phyloP scores from a whole-genome alignment of 2,113 vertebrate genomes.

The human region DNA sequence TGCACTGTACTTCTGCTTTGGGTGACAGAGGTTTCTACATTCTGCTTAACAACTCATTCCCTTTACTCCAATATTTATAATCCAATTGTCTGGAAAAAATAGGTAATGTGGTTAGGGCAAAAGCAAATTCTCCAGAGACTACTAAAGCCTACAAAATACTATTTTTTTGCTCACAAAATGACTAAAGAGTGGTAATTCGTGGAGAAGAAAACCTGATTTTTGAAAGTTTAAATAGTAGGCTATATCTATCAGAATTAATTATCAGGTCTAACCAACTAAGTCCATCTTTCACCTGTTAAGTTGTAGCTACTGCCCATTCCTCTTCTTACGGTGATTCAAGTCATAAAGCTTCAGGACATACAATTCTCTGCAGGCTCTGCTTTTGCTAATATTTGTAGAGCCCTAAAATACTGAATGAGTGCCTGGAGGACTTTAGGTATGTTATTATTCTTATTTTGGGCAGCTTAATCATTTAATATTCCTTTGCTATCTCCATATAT shows the following conservation, averaged over 20 bases:
- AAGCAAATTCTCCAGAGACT: not conserved
- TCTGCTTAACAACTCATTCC: not conserved
- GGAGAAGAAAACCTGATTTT: not conserved
- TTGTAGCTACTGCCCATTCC: not conserved
- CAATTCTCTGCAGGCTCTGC: constrained; percentile 38
- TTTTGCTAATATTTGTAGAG: constrained; percentile 68
- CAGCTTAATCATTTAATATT: constrained; percentile 75
- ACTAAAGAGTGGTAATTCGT: not conserved
- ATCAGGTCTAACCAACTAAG: not conserved
- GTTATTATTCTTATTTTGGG: constrained; percentile 73
- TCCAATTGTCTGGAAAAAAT: not conserved
- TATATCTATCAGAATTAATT: constrained; percentile 2
- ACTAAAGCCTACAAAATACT: not conserved
- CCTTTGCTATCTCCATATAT: constrained; percentile 68
- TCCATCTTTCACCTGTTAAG: not conserved
- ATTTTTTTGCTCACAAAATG: not conserved
- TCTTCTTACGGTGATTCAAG: not conserved
- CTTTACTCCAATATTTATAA: not conserved
- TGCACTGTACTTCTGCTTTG: not conserved
- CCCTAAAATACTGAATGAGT: constrained; percentile 59
- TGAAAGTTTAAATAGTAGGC: not conserved
- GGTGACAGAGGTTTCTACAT: not conserved
- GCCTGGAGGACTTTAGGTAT: constrained; percentile 53
- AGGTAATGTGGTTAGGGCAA: not conserved
- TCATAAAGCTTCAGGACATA: constrained; percentile 1